Conservation (phyloP, 2,113 vertebrate species). For the Nesogale talazaci region DNA sequence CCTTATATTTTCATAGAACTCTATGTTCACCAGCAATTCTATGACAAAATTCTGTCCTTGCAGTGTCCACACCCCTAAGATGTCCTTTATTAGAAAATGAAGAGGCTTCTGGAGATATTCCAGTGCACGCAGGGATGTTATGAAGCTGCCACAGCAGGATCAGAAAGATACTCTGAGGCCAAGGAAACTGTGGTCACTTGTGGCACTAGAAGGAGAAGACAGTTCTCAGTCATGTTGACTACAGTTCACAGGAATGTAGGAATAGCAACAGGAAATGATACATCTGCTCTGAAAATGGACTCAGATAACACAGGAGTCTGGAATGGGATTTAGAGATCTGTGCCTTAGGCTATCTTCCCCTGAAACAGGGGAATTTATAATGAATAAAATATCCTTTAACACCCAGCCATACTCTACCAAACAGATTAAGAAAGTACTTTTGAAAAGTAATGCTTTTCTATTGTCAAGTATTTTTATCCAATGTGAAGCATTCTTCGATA, state of each 20-base stretch:
- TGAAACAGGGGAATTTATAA: not conserved
- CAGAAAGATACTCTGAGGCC: not conserved
- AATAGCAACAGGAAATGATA: not conserved
- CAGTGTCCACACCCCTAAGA: fast-evolving
- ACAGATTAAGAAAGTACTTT: not conserved
- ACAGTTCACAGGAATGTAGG: not conserved
- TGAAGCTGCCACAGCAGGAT: not conserved
- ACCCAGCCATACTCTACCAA: not conserved
- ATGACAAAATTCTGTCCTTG: not conserved
- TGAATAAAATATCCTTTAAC: not conserved
- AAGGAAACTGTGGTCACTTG: not conserved
- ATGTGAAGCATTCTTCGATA: too few species aligned
- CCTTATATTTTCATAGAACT: not conserved
- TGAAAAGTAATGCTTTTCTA: not conserved
- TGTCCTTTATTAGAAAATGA: not conserved
- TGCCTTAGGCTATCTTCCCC: not conserved
- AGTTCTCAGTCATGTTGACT: not conserved
- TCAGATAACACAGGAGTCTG: not conserved
- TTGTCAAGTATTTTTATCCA: not conserved
- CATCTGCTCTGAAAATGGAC: not conserved
- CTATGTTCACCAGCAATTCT: not conserved
- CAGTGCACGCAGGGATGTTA: not conserved
- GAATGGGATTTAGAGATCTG: not conserved
- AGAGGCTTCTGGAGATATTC: not conserved
- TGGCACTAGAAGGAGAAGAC: not conserved